phyloP scores from a whole-genome alignment of 2,113 vertebrate genomes.

The Sinocyclocheilus maitianheensis region DNA sequence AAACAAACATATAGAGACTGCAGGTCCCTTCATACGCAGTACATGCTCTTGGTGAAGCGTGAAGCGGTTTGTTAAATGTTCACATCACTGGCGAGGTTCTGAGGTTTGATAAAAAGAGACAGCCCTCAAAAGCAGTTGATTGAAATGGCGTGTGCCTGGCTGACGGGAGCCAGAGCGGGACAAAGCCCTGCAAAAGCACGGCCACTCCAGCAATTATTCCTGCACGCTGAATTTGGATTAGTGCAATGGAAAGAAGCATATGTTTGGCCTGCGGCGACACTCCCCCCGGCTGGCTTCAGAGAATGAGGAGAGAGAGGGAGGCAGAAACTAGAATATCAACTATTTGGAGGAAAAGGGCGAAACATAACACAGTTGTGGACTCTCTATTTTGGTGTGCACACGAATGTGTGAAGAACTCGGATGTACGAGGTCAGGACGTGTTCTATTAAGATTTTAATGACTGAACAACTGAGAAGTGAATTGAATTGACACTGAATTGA shows the following conservation, averaged over 20 bases:
- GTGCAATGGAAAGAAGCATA: constrained; percentile 99
- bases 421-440: not conserved
- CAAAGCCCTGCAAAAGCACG: constrained; percentile 97
- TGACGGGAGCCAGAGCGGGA: constrained; percentile 98
- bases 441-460: not conserved
- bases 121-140: constrained; percentile 89
- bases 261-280: constrained; percentile 99
- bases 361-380: constrained; percentile 66
- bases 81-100: constrained; percentile 78
- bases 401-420: constrained; percentile 51
- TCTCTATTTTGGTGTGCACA: constrained; percentile 59
- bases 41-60: constrained; percentile 69
- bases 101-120: constrained; percentile 90
- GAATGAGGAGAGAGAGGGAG: constrained; percentile 78
- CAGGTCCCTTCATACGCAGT: not conserved
- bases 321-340: constrained; percentile 87
- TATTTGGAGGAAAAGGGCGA: constrained; percentile 73
- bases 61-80: constrained; percentile 79
- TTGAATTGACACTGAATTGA: not conserved
- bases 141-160: constrained; percentile 99
- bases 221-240: constrained; percentile 99
- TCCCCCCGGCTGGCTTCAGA: constrained; percentile 96
- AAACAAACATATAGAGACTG: constrained; percentile 6
- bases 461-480: not conserved
- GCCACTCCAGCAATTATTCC: constrained; percentile 99